Conservation (phyloP, 2,797 vertebrate species). For the Somateria mollissima region DNA sequence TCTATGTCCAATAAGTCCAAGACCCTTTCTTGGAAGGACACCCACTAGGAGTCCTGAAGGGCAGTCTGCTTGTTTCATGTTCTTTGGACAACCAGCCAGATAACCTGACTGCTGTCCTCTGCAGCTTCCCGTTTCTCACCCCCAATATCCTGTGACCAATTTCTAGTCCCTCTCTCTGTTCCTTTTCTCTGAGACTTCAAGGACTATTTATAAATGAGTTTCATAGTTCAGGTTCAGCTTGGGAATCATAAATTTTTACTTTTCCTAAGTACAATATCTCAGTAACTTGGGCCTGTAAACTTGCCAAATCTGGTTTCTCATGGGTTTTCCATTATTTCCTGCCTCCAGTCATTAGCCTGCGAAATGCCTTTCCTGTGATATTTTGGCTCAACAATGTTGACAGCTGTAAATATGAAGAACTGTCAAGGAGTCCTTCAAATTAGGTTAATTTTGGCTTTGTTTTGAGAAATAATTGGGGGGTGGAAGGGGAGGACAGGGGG, state of each 20-base stretch:
- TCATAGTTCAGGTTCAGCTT: neutral
- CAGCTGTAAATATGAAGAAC: neutral
- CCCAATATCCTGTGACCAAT: neutral
- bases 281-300: neutral
- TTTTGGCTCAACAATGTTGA: neutral
- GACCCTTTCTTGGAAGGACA: neutral
- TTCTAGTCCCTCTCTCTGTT: neutral
- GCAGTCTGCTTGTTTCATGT: neutral
- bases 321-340: neutral
- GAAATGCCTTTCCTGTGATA: neutral
- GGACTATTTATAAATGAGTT: neutral
- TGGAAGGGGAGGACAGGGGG: too few species aligned
- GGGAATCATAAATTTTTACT: neutral
- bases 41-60: too few species aligned
- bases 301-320: constrained; percentile 6
- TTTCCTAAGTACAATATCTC: neutral
- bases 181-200: neutral
- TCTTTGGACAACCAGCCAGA: neutral
- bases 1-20: neutral
- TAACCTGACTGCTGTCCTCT: neutral
- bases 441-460: constrained; percentile 2
- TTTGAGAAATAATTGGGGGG: neutral
- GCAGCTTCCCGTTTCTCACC: neutral
- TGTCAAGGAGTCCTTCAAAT: neutral
- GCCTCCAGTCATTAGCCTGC: neutral